Conservation (phyloP, 2,797 vertebrate genomes). For the Pampus argenteus region DNA sequence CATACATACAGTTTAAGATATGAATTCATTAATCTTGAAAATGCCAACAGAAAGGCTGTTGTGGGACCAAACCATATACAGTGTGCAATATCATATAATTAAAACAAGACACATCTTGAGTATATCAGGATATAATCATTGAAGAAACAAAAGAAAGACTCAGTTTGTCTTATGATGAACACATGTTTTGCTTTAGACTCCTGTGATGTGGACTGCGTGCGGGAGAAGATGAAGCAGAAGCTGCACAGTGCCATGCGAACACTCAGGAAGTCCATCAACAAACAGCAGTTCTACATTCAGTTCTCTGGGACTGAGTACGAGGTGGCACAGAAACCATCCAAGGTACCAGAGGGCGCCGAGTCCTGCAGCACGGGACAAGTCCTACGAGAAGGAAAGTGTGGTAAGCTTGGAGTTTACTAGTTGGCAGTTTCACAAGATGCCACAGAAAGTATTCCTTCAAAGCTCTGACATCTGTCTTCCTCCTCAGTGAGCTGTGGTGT, state of each 20-base stretch:
- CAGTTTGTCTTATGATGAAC: background rate
- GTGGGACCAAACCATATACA: background rate
- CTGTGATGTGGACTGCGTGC: conserved; percentile 91
- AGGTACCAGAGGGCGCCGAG: conserved; percentile 83
- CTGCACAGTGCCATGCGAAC: conserved; percentile 92
- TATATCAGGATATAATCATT: background rate
- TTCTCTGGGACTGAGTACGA: conserved; percentile 95
- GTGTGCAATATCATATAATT: background rate
- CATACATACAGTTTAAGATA: background rate
- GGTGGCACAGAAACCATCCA: conserved; percentile 91
- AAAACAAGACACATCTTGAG: background rate
- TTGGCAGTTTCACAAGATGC: background rate
- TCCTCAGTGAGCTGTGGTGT: conserved; percentile 88
- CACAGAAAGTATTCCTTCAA: background rate
- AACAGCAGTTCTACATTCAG: conserved; percentile 96
- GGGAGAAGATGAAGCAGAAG: conserved; percentile 91
- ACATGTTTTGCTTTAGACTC: conserved; percentile 80
- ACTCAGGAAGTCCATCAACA: conserved; percentile 94
- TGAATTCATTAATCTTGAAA: background rate
- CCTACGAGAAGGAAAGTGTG: conserved; percentile 90
- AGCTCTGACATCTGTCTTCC: background rate
- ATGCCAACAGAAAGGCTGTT: background rate
- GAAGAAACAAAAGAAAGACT: background rate
- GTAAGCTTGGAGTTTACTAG: conserved; percentile 77
- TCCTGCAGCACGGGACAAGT: conserved; percentile 91